phyloP scores from a whole-genome alignment of 2,113 vertebrate species.

The rabbit (Oryctolagus cuniculus) region DNA sequence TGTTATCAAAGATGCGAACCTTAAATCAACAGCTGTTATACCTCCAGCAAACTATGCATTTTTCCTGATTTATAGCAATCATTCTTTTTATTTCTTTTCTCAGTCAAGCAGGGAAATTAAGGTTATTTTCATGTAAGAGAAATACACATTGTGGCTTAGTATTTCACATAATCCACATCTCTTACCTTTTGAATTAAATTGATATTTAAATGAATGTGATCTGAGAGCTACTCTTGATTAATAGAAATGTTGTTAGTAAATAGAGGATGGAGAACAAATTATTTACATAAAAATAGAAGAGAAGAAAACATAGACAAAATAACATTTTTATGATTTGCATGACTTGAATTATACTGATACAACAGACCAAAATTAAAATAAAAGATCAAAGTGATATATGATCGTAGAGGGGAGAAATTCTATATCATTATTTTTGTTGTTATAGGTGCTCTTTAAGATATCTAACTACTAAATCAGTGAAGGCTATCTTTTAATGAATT shows the following conservation, averaged over 20 bases:
- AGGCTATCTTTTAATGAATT: conserved; percentile 34
- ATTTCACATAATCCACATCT: conserved; percentile 56
- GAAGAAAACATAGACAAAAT: conserved; percentile 39
- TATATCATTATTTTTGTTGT: conserved; percentile 37
- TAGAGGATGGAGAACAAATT: conserved; percentile 51
- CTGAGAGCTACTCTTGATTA: conserved; percentile 67
- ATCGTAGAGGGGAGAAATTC: background rate
- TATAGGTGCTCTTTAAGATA: no score
- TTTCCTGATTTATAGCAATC: conserved; percentile 87
- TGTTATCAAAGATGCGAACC: conserved; percentile 85
- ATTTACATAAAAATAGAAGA: conserved; percentile 73
- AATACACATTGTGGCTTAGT: conserved; percentile 55
- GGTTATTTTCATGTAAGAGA: conserved; percentile 76
- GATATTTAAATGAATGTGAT: conserved; percentile 69
- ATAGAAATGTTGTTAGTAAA: conserved; percentile 72
- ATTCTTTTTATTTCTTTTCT: conserved; percentile 73
- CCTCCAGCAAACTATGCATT: conserved; percentile 89
- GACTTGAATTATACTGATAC: conserved; percentile 22
- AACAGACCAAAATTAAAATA: conserved; percentile 61
- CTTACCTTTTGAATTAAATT: conserved; percentile 78
- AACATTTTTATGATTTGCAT: conserved; percentile 57
- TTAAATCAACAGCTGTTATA: conserved; percentile 90
- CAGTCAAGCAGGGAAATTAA: conserved; percentile 76
- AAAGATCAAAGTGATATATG: conserved; percentile 48
- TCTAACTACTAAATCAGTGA: background rate